Base-by-base conservation (phyloP, 2,113 vertebrate species). In the Vulpes vulpes region DNA sequence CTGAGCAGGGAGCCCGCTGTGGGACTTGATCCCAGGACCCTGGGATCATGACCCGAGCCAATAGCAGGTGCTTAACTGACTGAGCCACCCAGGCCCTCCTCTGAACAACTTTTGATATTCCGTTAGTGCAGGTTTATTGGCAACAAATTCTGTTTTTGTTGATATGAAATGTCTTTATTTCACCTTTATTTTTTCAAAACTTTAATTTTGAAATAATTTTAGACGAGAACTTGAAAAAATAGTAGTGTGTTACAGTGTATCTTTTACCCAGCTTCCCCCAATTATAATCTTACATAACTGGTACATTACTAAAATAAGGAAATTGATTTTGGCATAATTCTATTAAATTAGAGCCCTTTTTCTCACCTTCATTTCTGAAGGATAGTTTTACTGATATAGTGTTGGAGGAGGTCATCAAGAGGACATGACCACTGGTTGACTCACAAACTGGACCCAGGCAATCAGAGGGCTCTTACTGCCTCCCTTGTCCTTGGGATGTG, bases 201-300 rank as follows among this genome's bases (percentile, higher is more conserved):
- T 74, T 90, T 65, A 65, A 57, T 59, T 95, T 89, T 83, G n/a
- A 90, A 67, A 30, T 90, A 76, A 83, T 76, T 35, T 65, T 90
- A 49, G 27, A 22, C 27, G 59, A 84, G 88, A 90, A 84, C 67
- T 64, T 57, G 7, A 65, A 81, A 71, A 89, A 49, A 27, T n/a
- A 82, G 5, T 78, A 59, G 25, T 57, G 12, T 89, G 30, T 90
- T 38, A 55, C 23, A 25, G 43, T 32, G 11, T 67, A 35, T 14
- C 6, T 43, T 62, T 82, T 20, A 8, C 49, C n/a, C 32, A 83
- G 0, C 79, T 83, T 64, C 32, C 10, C 67, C 57, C n/a, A 65
- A 0, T 27, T 25, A 64, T 57, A n/a, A 32, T 90, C n/a, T 65
- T 49, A n/a, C 15, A 22, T 90, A 90, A 83, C 25, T 49, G 57